Evolutionary conservation across 2,113 vertebrate species (phyloP).

Genomic region (Nycticorax nycticorax): DNA sequence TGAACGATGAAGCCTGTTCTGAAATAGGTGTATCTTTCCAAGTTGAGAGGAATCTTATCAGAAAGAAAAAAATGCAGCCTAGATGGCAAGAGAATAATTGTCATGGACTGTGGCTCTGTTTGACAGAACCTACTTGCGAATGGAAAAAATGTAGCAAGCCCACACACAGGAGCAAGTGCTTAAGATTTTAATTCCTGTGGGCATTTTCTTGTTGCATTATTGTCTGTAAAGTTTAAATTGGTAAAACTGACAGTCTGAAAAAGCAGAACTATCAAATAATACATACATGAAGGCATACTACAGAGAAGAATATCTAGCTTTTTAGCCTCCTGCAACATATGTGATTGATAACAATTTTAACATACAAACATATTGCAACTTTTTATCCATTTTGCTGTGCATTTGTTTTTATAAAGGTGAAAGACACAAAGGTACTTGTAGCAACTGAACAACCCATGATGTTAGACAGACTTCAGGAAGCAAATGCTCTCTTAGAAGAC

Average conservation of each 20-base stretch:
- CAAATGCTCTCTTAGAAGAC: constrained; percentile 84
- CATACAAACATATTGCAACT: not conserved
- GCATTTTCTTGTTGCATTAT: not conserved
- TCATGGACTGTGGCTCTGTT: not conserved
- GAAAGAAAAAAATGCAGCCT: not conserved
- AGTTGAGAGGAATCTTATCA: not conserved
- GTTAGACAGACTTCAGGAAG: constrained; percentile 84
- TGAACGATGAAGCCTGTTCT: not conserved
- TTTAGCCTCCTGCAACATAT: not conserved
- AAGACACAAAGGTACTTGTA: constrained; percentile 78
- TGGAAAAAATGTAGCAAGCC: not conserved
- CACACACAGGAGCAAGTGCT: not conserved
- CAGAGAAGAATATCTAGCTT: not conserved
- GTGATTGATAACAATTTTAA: not conserved
- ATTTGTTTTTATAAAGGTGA: constrained; percentile 66
- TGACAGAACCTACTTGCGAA: not conserved
- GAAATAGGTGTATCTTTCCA: not conserved
- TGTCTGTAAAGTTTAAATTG: not conserved
- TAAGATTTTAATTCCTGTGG: not conserved
- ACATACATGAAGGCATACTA: not conserved
- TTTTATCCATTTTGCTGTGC: not conserved
- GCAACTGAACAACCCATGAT: constrained; percentile 84
- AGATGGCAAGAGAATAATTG: not conserved
- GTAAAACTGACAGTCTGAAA: not conserved
- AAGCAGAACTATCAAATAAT: not conserved